Evolutionary conservation across 2,888 invertebrate genomes (phyloP).

Genomic region (Cheilosia pagana): DNA sequence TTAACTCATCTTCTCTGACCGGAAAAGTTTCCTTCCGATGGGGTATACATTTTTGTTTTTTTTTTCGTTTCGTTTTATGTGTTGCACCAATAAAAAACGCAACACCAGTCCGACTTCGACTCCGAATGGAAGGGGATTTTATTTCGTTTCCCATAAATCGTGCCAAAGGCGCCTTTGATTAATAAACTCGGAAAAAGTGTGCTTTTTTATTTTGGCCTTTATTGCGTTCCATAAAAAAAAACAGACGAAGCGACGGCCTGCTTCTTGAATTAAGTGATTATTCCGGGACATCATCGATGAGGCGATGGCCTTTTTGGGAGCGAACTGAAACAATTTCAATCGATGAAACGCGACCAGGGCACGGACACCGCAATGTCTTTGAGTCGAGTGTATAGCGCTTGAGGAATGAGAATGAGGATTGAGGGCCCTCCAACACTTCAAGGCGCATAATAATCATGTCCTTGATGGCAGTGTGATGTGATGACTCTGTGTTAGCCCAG

Average conservation of each 20-base stretch:
- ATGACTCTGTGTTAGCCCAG: constrained; percentile 3
- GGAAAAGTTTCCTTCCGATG: constrained; percentile 40
- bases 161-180: constrained; percentile 40
- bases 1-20: constrained; percentile 64
- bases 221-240: constrained; percentile 34
- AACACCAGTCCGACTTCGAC: constrained; percentile 10
- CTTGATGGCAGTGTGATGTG: constrained; percentile 18
- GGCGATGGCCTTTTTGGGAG: constrained; percentile 13
- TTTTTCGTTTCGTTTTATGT: constrained; percentile 36
- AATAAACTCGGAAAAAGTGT: constrained; percentile 25
- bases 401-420: neutral
- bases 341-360: constrained; percentile 23
- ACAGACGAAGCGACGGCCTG: neutral
- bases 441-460: constrained; percentile 32
- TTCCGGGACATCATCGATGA: constrained; percentile 27
- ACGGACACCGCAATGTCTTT: neutral
- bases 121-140: neutral
- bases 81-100: constrained; percentile 59
- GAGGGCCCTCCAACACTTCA: constrained; percentile 27
- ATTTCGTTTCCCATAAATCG: constrained; percentile 50
- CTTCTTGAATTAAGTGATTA: constrained; percentile 50
- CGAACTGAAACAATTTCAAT: constrained; percentile 24
- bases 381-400: neutral
- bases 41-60: neutral
- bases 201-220: constrained; percentile 16